Percentiles rank a stretch among this genome's conserved stretches.
These are phyloP conservation scores for Hydractinia echinata DNA, from an alignment of 30 jellyfish, hydroid and myxozoan genomes.

Conservation along the genomic window DNA sequence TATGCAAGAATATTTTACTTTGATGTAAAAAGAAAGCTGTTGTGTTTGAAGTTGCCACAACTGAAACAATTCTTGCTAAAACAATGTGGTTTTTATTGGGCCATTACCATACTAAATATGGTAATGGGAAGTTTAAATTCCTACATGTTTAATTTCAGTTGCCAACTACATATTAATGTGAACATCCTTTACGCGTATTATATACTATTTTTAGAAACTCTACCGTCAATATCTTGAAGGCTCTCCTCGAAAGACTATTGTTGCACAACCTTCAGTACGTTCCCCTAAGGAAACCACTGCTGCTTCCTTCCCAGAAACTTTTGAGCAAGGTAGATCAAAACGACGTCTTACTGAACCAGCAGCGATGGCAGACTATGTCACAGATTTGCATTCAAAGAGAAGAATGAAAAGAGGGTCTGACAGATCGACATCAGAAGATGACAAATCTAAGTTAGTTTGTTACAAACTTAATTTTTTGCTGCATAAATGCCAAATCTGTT, in stretches of 20 bases:
- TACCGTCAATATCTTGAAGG: constrained; percentile 25
- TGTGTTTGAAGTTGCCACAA: too few relatives aligned
- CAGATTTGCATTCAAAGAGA: constrained; percentile 59
- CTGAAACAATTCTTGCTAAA: too few relatives aligned
- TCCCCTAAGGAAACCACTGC: neutral
- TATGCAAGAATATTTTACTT: too few relatives aligned
- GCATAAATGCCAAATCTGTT: neutral
- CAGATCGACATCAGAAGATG: constrained; percentile 9
- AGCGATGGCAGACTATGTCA: constrained; percentile 92
- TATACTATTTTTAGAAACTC: neutral
- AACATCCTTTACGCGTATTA: neutral
- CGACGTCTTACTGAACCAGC: constrained; percentile 76
- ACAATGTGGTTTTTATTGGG: too few relatives aligned
- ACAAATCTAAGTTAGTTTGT: too few relatives aligned
- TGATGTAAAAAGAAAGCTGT: too few relatives aligned
- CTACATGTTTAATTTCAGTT: too few relatives aligned
- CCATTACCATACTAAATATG: too few relatives aligned
- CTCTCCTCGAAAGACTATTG: constrained; percentile 11
- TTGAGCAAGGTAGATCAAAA: constrained; percentile 30
- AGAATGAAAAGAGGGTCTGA: neutral
- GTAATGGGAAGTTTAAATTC: too few relatives aligned
- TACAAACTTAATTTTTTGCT: too few relatives aligned
- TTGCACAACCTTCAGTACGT: neutral
- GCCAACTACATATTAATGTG: too few relatives aligned
- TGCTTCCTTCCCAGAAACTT: neutral